Percentiles rank a stretch among this genome's conserved stretches.
These are phyloP conservation scores for Lepidothrix coronata DNA, from an alignment of 2,113 vertebrate genomes.

Conservation along the genomic window DNA sequence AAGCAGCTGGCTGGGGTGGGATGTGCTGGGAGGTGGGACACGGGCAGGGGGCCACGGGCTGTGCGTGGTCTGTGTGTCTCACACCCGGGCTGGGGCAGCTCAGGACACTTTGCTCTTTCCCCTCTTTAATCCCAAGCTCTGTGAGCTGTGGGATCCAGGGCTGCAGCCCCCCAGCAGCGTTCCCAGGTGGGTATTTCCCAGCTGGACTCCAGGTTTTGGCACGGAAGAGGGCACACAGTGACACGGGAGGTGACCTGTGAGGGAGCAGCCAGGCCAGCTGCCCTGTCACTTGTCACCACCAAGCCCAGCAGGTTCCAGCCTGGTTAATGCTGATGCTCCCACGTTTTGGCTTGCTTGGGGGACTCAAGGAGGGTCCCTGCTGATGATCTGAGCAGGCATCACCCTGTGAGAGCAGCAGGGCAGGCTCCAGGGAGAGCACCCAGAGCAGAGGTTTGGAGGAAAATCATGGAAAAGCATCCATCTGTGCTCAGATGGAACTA, in stretches of 20 bases:
- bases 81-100: background rate
- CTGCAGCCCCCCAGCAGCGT: background rate
- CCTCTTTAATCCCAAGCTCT: background rate
- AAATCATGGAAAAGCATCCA: background rate
- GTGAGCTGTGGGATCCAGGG: background rate
- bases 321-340: background rate
- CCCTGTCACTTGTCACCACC: background rate
- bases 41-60: background rate
- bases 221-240: background rate
- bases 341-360: background rate
- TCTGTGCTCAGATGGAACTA: background rate
- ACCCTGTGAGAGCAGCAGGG: background rate
- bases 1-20: background rate
- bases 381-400: background rate
- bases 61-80: background rate
- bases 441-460: background rate
- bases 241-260: accelerated
- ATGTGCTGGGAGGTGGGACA: background rate
- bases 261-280: background rate
- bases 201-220: background rate
- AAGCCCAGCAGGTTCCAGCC: background rate
- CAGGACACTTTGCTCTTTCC: background rate
- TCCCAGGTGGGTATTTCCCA: background rate
- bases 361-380: background rate
- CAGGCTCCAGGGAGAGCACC: background rate